phyloP scores from a whole-genome alignment of 2,797 vertebrate genomes.

The Scleropages formosus region DNA sequence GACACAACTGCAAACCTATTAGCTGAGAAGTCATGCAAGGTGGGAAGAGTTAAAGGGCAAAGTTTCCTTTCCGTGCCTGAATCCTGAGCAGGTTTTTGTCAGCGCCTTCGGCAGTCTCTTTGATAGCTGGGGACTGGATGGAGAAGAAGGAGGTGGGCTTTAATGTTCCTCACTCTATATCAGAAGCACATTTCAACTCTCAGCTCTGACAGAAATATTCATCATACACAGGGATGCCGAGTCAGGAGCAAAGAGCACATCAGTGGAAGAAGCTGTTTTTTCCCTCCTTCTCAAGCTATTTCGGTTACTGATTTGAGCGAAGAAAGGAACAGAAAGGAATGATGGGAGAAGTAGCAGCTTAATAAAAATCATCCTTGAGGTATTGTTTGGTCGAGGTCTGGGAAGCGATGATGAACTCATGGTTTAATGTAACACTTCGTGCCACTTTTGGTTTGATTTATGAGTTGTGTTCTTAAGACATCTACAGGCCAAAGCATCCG shows the following conservation, averaged over 20 bases:
- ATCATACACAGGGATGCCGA: background rate
- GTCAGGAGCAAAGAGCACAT: conserved; percentile 2
- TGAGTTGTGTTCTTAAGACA: too few relatives aligned
- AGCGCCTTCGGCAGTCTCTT: background rate
- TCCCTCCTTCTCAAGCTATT: background rate
- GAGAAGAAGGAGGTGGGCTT: conserved; percentile 14
- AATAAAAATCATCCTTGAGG: background rate
- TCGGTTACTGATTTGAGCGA: background rate
- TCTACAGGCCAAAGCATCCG: too few relatives aligned
- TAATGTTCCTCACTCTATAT: background rate
- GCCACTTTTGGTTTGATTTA: too few relatives aligned
- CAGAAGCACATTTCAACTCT: background rate
- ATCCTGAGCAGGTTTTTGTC: conserved; percentile 1
- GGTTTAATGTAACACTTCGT: too few relatives aligned
- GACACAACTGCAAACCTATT: background rate
- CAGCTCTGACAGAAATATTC: conserved; percentile 11
- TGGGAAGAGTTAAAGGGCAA: background rate
- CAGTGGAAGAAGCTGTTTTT: background rate
- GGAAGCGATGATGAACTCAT: too few relatives aligned
- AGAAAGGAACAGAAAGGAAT: background rate
- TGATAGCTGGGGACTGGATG: background rate
- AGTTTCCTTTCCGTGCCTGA: background rate
- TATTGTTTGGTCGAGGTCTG: too few relatives aligned
- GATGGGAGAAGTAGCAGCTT: background rate
- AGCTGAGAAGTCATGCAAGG: background rate